A percentile compares a stretch with the other conserved stretches of the same genome.
Evolutionary conservation across 2,888 invertebrate species (phyloP).

Genomic region (Exocentrus adspersus): DNA sequence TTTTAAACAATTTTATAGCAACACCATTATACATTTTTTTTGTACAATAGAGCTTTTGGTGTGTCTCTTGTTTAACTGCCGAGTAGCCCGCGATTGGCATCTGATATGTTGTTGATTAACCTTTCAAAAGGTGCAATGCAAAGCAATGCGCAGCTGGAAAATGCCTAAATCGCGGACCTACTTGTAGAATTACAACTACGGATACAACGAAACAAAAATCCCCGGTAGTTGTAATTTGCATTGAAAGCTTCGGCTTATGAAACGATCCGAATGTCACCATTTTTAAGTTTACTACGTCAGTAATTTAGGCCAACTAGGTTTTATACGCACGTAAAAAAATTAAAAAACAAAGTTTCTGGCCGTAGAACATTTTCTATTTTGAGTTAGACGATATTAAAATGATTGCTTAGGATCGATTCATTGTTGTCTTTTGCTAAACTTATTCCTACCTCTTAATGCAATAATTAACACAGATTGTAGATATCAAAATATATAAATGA

Average conservation of each 20-base stretch:
- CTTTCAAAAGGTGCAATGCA: slow-evolving; percentile 22
- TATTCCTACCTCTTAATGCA: slow-evolving; percentile 60
- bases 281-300: slow-evolving; percentile 9
- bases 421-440: slow-evolving; percentile 53
- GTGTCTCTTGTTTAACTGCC: slow-evolving; percentile 46
- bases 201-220: not conserved
- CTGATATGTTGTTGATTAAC: slow-evolving; percentile 60
- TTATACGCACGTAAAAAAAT: not conserved
- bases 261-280: slow-evolving; percentile 34
- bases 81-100: slow-evolving; percentile 60
- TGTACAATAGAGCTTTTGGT: slow-evolving; percentile 44
- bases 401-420: slow-evolving; percentile 45
- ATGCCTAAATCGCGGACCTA: slow-evolving; percentile 53
- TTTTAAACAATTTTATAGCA: slow-evolving; percentile 27
- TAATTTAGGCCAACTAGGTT: slow-evolving; percentile 19
- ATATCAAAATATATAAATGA: slow-evolving; percentile 64
- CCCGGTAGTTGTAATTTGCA: slow-evolving; percentile 34
- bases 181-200: slow-evolving; percentile 34
- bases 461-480: slow-evolving; percentile 61
- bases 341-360: slow-evolving; percentile 15
- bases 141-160: slow-evolving; percentile 50
- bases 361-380: slow-evolving; percentile 1
- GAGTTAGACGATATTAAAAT: slow-evolving; percentile 16
- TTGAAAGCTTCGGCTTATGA: slow-evolving; percentile 52
- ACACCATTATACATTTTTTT: slow-evolving; percentile 32